These are phyloP conservation scores for Branchellion lobata DNA, from an alignment of 2,888 invertebrate species.

Conservation along the genomic window DNA sequence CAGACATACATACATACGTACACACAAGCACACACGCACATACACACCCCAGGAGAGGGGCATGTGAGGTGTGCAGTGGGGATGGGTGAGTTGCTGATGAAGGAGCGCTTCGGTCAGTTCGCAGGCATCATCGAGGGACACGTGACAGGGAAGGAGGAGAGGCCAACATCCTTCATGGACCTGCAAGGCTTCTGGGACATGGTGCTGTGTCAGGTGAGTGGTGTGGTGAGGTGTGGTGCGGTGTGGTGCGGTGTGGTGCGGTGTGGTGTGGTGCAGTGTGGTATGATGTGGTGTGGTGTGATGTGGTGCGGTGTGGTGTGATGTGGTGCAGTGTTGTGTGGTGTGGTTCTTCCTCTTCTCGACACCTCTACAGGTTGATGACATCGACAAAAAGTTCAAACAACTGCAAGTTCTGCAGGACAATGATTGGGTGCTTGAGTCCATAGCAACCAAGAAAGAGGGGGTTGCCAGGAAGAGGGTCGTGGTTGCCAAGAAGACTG, in stretches of 20 bases:
- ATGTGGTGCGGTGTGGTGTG: neutral
- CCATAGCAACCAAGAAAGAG: neutral
- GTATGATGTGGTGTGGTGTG: neutral
- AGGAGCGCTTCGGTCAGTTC: slow-evolving; percentile 34
- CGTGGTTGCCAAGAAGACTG: neutral
- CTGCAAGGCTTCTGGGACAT: slow-evolving; percentile 42
- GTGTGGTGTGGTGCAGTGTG: neutral
- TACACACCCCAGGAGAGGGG: slow-evolving; percentile 26
- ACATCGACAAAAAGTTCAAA: slow-evolving; percentile 26
- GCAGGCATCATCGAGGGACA: neutral
- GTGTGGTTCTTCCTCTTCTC: neutral
- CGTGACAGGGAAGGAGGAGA: slow-evolving; percentile 14
- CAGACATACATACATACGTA: too few relatives aligned
- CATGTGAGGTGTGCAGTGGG: slow-evolving; percentile 28
- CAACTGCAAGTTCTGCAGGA: slow-evolving; percentile 13
- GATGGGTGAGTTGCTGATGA: slow-evolving; percentile 38
- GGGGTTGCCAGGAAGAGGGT: neutral
- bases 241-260: neutral
- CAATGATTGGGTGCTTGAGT: slow-evolving; percentile 24
- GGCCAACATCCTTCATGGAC: neutral
- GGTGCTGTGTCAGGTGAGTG: slow-evolving; percentile 33
- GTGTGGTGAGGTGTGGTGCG: too few relatives aligned
- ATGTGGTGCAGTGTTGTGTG: neutral
- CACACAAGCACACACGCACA: too few relatives aligned
- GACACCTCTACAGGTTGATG: neutral